phyloP scores from a whole-genome alignment of 2,888 invertebrate genomes.

The Escarpia spicata region DNA sequence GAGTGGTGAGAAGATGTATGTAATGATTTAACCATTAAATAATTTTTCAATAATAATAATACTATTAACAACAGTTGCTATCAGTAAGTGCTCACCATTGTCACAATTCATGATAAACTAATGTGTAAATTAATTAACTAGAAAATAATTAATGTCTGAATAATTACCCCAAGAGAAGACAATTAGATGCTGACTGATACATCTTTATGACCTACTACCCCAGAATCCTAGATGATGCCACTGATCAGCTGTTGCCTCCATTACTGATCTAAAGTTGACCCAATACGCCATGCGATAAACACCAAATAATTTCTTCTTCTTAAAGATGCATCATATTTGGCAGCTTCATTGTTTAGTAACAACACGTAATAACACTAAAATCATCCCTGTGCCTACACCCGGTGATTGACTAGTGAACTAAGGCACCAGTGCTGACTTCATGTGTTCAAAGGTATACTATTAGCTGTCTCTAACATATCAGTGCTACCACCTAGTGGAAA shows the following conservation, averaged over 20 bases:
- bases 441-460: neutral
- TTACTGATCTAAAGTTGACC: neutral
- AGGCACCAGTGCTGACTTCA: neutral
- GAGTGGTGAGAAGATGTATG: neutral
- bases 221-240: neutral
- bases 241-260: neutral
- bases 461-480: neutral
- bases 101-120: neutral
- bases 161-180: neutral
- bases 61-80: too few species aligned
- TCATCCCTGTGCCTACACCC: neutral
- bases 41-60: too few species aligned
- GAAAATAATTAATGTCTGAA: neutral
- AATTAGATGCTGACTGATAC: neutral
- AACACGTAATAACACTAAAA: neutral
- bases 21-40: too few species aligned
- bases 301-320: neutral
- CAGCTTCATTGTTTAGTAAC: neutral
- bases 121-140: neutral
- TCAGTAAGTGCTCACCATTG: neutral
- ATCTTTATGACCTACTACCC: neutral
- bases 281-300: neutral
- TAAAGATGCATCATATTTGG: neutral
- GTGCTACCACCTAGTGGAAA: neutral
- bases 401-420: neutral